Base-by-base conservation (phyloP, 2,888 invertebrate species). In the Gymnocheta viridis region DNA sequence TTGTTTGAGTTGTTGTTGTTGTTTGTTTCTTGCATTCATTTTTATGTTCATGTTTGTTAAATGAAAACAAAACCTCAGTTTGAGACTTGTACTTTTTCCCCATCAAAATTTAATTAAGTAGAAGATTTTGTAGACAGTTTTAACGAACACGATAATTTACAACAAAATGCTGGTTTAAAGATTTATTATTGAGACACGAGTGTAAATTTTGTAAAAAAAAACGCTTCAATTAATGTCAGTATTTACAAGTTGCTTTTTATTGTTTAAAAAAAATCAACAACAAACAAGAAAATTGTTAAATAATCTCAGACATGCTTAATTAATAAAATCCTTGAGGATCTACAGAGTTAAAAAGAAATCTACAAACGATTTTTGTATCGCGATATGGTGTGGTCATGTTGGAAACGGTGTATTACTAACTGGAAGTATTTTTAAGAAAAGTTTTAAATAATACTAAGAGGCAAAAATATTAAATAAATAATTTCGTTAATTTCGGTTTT, bases 111-210 rank as follows among this genome's bases (percentile, higher is more conserved):
- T 22, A 62, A 69, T 70, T 60, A 58, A 60, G 22, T 14, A 78
- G 22, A 24, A 60, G 24, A 29, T 41, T 69, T 62, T 29, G 12
- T 60, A 62, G 22, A 51, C 29, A 4, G 4, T 73, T 73, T 51
- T 27, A 62, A 49, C 29, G 44, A n/a, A 54, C 27, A 66, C 56
- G 35, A 24, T 32, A 58, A 49, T 60, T 38, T 41, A 54, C 24
- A 69, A 35, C 44, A 41, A 76, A 70, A 82, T 76, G 82, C 82
- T 82, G 76, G 82, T 70, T 70, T 10, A 1, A 64, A 76, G 64
- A 82, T 82, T 82, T 70, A 76, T 76, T 69, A 56, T 32, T n/a
- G 10, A 70, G 38, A 58, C 56, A 38, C 56, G 56, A 54, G 38
- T 74, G 74, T 81, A 74, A 72, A 79, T 58, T 51, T 64, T 69